Evolutionary conservation across 1,140 invertebrate genomes (phyloP).

Genomic region (Cotesia typhae): DNA sequence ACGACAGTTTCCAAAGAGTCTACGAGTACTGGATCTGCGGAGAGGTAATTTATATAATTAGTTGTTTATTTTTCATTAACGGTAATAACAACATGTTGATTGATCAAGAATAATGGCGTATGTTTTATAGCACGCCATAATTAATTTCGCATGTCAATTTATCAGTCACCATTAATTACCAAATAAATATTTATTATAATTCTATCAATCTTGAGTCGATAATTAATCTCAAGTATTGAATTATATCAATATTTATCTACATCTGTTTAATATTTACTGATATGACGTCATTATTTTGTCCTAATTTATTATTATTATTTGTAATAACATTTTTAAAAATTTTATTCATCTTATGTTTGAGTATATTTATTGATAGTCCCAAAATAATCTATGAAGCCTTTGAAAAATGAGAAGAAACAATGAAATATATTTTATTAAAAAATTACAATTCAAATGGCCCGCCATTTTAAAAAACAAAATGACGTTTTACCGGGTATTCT

Average conservation of each 20-base stretch:
- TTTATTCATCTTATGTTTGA: neutral
- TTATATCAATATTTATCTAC: too few species aligned
- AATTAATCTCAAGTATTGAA: too few species aligned
- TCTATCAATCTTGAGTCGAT: too few species aligned
- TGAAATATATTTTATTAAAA: neutral
- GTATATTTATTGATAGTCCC: neutral
- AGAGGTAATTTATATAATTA: conserved; percentile 43
- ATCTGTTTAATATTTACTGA: too few species aligned
- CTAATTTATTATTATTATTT: neutral
- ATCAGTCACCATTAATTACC: too few species aligned
- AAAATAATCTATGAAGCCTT: neutral
- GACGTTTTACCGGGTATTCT: conserved; percentile 23
- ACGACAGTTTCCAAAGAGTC: conserved; percentile 35
- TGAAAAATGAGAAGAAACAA: neutral
- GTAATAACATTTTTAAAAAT: neutral
- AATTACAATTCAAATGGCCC: neutral
- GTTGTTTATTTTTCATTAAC: neutral
- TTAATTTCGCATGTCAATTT: too few species aligned
- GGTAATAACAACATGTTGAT: neutral
- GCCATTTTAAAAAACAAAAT: neutral
- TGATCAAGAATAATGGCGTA: too few species aligned
- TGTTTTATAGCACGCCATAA: too few species aligned
- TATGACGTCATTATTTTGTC: too few species aligned
- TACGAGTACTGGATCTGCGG: conserved; percentile 38
- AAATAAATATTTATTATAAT: too few species aligned